Percentiles rank a stretch among this genome's conserved stretches.
Evolutionary conservation across 2,888 invertebrate species (phyloP).

Genomic region (Tetanocera ferruginea): DNA sequence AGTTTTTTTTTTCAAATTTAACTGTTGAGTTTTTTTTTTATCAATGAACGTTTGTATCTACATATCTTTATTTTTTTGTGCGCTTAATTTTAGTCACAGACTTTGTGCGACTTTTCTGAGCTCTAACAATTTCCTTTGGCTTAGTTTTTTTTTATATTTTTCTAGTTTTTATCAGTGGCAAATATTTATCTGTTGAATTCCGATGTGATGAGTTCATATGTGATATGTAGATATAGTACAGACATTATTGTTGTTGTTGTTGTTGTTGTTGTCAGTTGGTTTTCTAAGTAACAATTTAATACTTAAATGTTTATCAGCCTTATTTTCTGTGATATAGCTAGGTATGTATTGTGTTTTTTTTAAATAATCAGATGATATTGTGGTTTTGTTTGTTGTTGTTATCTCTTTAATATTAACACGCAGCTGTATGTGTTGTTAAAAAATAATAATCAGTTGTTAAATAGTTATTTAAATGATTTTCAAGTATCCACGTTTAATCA

Average conservation of each 20-base stretch:
- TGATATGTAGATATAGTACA: neutral
- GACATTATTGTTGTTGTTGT: neutral
- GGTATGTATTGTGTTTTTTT: neutral
- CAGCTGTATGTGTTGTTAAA: neutral
- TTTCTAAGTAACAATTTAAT: neutral
- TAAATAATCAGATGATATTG: neutral
- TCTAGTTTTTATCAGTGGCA: conserved; percentile 7
- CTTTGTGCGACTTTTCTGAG: no score
- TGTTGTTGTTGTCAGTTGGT: neutral
- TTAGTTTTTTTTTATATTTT: neutral
- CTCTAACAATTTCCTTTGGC: no score
- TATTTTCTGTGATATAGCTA: neutral
- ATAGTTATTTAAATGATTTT: no score
- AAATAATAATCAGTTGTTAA: no score
- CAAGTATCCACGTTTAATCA: no score
- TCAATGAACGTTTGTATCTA: no score
- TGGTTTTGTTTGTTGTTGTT: conserved; percentile 8
- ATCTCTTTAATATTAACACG: neutral
- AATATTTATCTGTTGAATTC: conserved; percentile 5
- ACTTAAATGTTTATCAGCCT: neutral
- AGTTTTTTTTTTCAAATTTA: no score
- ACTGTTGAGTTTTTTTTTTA: no score
- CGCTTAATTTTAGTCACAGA: no score
- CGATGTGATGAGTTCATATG: neutral
- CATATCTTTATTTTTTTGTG: no score